These are phyloP conservation scores for Alligator mississippiensis DNA, from an alignment of 2,113 vertebrate genomes.

Conservation along the genomic window DNA sequence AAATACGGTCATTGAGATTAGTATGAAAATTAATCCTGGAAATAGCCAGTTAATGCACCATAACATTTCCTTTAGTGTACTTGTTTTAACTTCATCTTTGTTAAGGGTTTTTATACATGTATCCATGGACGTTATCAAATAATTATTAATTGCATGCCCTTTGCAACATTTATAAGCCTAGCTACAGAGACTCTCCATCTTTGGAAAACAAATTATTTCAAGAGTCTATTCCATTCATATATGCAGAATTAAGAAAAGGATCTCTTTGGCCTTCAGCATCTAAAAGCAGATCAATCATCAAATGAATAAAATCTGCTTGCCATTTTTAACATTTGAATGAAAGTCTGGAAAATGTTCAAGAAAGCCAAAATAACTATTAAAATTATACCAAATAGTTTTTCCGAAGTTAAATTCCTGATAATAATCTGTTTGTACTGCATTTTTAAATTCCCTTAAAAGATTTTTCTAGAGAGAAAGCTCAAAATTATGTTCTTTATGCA, in stretches of 20 bases:
- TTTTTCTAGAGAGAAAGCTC: neutral
- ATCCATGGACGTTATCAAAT: neutral
- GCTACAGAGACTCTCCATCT: neutral
- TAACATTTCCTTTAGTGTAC: neutral
- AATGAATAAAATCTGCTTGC: too few species aligned
- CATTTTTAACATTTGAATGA: too few species aligned
- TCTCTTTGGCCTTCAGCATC: neutral
- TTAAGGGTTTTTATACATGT: neutral
- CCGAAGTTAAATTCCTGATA: neutral
- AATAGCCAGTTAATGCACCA: neutral
- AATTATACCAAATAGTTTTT: too few species aligned
- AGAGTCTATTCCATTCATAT: neutral
- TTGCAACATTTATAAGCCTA: neutral
- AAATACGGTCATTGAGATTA: neutral
- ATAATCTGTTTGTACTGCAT: neutral
- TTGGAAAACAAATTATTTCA: rapidly evolving
- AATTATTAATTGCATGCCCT: rapidly evolving
- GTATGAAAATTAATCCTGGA: neutral
- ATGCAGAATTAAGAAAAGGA: neutral
- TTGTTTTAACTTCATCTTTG: neutral
- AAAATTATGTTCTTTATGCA: neutral
- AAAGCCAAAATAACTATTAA: neutral
- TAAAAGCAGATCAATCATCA: neutral
- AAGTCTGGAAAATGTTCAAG: neutral
- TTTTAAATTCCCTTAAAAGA: neutral